Evolutionary conservation across 1,140 invertebrate species (phyloP), one percentile per base, ranked within the genome.

Genomic region (Scaptomyza graminum): DNA sequence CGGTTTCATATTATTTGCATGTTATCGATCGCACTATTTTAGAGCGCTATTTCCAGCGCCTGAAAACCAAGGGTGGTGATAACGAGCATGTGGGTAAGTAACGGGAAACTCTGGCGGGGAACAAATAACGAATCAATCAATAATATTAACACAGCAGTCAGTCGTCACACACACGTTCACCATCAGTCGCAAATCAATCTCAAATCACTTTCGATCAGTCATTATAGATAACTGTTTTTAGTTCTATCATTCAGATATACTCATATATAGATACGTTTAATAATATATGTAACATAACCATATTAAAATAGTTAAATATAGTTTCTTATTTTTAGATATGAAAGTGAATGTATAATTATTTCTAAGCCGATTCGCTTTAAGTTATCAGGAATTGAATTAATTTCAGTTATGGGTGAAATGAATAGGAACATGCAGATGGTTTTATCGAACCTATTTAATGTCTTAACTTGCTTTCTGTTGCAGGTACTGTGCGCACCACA

Each of bases 1-100:
- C 98, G 49, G 98, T 99, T 73, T 97, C 97, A 54, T 99, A 99
- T 94, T 99, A 98, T 94, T 94, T 99, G 73, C 98, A 99, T 93
- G 96, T 97, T 82, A 99, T 99, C 90, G 98, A 99, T 94, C 94
- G 97, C 90, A 98, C 97, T 61, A 98, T 98, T 94, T 94, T 99
- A 91, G 98, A 99, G 93, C 95, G 97, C 92, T 99, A 99, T 93
- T 99, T 99, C 93, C 96, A 97, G 93, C 95, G 96, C 91, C 93
- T 96, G 87, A 97, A 96, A 93, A 96, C 97, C 93, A 96, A 97
- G 83, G 96, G 96, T 93, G 94, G 95, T 69, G 93, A 95, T 64
- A 68, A 90, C 56, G 90, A 91, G 51, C 76, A 89, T 75, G 82
- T 82, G 37, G 90, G 90, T 91, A 88, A 91, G 90, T 91, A 67